Base-by-base conservation (phyloP, 2,797 vertebrate species). In the Helicolenus hilgendorfi region DNA sequence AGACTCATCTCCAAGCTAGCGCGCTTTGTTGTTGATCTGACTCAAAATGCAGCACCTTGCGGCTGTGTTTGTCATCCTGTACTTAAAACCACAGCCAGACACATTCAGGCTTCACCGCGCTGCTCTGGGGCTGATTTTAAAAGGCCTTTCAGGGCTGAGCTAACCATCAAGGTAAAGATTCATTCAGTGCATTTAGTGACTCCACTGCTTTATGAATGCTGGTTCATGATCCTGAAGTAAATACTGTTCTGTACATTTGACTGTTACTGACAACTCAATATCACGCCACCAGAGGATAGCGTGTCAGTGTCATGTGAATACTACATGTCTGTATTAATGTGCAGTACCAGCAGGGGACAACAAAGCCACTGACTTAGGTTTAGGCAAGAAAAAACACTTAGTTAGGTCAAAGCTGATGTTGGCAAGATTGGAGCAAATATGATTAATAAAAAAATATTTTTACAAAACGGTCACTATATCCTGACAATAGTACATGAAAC, bases 21-120 rank as follows among this genome's bases (percentile, higher is more conserved):
- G 7, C 14, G 29, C 88, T 84, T 73, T 90, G 75, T 75, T 76
- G 74, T 77, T 41, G 81, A 77, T 81, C 68, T 69, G 73, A 86
- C 11, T 59, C 24, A n/a, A 45, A 79, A 79, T 11, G 60, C 80
- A 45, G 38, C 82, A 88, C 75, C 90, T 85, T 29, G 56, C 68
- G n/a, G 71, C 74, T 38, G 65, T 36, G 59, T 86, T 80, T 83
- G 87, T 83, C 81, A 68, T 83, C 79, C 49, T n/a, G n/a, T 4
- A 1, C 38, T 59, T n/a, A 49, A 74, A 87, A 60, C 64, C 58
- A 53, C 68, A 58, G 33, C 69, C 53, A 38, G 24, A 41, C 20
- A 55, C 9, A 22, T 55, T 55, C 8, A 55, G 53, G n/a, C 59
- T 11, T 58, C 26, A 31, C 4, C 33, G 22, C 5, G 15, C 33